Conservation (phyloP, 2,797 vertebrate species). For the Threskiornis aethiopicus region DNA sequence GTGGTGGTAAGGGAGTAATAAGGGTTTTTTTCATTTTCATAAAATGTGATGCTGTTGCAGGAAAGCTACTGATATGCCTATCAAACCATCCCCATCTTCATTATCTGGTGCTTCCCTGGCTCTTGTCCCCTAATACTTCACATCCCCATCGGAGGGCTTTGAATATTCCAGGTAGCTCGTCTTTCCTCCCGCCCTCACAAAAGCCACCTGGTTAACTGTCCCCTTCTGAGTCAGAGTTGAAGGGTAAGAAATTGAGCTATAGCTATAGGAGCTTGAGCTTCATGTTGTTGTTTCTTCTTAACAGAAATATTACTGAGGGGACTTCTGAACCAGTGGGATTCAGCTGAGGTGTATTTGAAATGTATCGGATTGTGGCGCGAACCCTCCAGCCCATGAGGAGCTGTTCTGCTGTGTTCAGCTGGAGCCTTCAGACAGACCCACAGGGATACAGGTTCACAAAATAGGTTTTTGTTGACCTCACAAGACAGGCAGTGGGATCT, state of each 20-base stretch:
- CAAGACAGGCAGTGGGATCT: background rate
- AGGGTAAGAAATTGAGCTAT: background rate
- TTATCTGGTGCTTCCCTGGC: background rate
- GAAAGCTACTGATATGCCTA: background rate
- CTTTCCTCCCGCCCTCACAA: background rate
- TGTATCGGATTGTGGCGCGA: rapidly evolving
- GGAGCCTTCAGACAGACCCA: background rate
- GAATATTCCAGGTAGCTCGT: background rate
- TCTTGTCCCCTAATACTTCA: background rate
- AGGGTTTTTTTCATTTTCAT: background rate
- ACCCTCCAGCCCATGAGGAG: background rate
- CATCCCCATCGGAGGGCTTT: background rate
- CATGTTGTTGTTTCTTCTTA: background rate
- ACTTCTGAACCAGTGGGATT: background rate
- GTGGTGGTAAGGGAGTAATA: background rate
- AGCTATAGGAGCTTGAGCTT: background rate
- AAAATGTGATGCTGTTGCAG: background rate
- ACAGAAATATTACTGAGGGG: background rate
- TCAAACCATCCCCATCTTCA: background rate
- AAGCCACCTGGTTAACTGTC: background rate
- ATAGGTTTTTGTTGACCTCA: background rate
- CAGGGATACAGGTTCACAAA: background rate
- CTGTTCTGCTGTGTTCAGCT: background rate
- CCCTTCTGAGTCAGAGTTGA: background rate
- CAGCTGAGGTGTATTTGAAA: background rate